These are phyloP conservation scores for Podarcis raffonei DNA, from an alignment of 2,113 vertebrate species.

Conservation along the genomic window DNA sequence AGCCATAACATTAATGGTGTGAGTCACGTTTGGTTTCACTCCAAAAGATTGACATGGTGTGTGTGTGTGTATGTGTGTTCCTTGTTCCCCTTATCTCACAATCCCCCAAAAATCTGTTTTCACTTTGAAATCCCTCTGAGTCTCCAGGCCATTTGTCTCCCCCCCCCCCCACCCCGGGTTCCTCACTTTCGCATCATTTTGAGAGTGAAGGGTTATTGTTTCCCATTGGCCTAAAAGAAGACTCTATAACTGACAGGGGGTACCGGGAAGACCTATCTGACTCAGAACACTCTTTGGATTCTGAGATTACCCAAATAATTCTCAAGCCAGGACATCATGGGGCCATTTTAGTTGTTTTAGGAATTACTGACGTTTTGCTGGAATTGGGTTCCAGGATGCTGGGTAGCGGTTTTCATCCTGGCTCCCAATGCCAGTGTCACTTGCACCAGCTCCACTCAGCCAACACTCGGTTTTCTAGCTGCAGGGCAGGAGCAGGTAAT, in stretches of 20 bases:
- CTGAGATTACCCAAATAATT: neutral
- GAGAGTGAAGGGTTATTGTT: neutral
- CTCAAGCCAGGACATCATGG: neutral
- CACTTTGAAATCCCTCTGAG: conserved; percentile 56
- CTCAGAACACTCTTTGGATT: neutral
- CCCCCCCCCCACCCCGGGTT: neutral
- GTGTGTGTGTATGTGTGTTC: conserved; percentile 60
- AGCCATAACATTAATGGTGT: conserved; percentile 69
- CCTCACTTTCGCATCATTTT: neutral
- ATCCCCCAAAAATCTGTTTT: conserved; percentile 44
- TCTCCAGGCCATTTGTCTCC: conserved; percentile 38
- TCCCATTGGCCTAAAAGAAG: neutral
- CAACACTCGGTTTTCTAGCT: neutral
- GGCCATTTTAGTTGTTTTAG: neutral
- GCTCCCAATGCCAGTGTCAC: neutral
- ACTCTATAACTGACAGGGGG: neutral
- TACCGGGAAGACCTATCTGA: neutral
- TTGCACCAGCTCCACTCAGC: neutral
- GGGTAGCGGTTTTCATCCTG: neutral
- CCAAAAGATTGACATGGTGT: conserved; percentile 64
- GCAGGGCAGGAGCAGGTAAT: neutral
- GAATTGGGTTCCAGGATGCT: neutral
- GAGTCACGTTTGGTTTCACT: conserved; percentile 54
- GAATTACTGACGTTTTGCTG: neutral
- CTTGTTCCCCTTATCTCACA: conserved; percentile 44